A percentile compares a stretch with the other conserved stretches of the same genome.
Evolutionary conservation across 2,888 invertebrate genomes (phyloP).

Genomic region (Drosophila imparisetae): DNA sequence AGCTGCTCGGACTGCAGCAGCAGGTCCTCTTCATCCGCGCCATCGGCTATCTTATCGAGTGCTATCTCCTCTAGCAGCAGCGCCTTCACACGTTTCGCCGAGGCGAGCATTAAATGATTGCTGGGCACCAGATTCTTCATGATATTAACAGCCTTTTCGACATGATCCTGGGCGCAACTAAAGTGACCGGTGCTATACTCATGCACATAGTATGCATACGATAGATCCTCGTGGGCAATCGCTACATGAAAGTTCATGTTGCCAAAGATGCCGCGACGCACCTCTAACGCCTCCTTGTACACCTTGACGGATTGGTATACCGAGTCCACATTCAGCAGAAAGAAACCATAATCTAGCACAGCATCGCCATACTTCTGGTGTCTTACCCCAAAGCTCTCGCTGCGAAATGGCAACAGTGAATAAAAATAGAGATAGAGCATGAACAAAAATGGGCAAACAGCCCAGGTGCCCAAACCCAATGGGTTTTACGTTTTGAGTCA

Average conservation of each 20-base stretch:
- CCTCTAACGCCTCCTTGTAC: slow-evolving; percentile 91
- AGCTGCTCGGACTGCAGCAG: slow-evolving; percentile 92
- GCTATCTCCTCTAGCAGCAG: slow-evolving; percentile 97
- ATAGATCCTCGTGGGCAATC: slow-evolving; percentile 95
- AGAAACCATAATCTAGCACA: slow-evolving; percentile 95
- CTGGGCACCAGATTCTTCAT: slow-evolving; percentile 92
- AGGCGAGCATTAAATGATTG: slow-evolving; percentile 94
- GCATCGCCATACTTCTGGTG: slow-evolving; percentile 94
- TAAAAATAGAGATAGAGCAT: background rate
- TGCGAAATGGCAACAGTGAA: slow-evolving; percentile 36
- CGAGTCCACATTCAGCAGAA: slow-evolving; percentile 94
- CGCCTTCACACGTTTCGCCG: slow-evolving; percentile 96
- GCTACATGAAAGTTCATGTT: slow-evolving; percentile 94
- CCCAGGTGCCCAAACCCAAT: slow-evolving; percentile 11
- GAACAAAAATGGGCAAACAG: background rate
- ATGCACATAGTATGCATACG: slow-evolving; percentile 96
- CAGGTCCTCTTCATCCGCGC: slow-evolving; percentile 86
- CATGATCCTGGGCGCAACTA: slow-evolving; percentile 92
- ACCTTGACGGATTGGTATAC: slow-evolving; percentile 93
- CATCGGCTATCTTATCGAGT: slow-evolving; percentile 88
- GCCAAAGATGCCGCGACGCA: slow-evolving; percentile 91
- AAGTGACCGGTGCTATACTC: slow-evolving; percentile 96
- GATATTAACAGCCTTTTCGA: slow-evolving; percentile 92
- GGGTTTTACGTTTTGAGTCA: background rate
- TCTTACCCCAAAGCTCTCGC: slow-evolving; percentile 86